Evolutionary conservation across 2,797 vertebrate genomes (phyloP), one percentile per base, ranked within the genome.

Genomic region (Bufotes viridis): DNA sequence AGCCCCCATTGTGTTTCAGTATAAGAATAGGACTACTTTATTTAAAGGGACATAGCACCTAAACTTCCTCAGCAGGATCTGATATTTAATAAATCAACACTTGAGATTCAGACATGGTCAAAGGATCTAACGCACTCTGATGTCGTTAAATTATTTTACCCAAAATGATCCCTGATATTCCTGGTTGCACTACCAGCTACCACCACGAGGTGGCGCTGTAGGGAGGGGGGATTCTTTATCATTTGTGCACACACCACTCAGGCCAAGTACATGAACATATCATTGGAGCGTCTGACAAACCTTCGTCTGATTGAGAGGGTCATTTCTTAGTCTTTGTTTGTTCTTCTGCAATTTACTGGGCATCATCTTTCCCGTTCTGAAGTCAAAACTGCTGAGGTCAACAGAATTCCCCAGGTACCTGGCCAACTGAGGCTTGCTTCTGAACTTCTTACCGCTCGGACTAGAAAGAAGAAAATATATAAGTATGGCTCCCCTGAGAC

Each of bases 361-460:
- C 96, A 98, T 97, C 96, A 98, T 97, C 95, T 98, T 98, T 90
- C 98, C 98, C 18, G 97, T 98, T 90, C 98, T 95, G 93, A 98
- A 99, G 95, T 99, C 98, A 91, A 99, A 99, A 92, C 97, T 97
- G 94, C 95, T 97, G 94, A 99, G 94, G 91, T 98, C 98, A 90
- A 98, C 95, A 22, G 95, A 91, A 93, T 98, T 98, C 78, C 98
- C 98, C 85, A 99, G 96, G 94, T 97, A 98, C 93, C 98, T 97
- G 89, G 97, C 95, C 94, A 99, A 92, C 93, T 99, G 98, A 87
- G 98, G 97, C 91, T 98, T 98, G 92, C 97, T 98, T 91, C 98
- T 92, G 95, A 99, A 99, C 94, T 98, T 99, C 95, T 98, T 99
- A 89, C 97, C 98, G 92, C 96, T 94, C 9, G 98, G 98, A 94